Conservation (phyloP, 1,140 invertebrate species). For the Ceratosolen solmsi region DNA sequence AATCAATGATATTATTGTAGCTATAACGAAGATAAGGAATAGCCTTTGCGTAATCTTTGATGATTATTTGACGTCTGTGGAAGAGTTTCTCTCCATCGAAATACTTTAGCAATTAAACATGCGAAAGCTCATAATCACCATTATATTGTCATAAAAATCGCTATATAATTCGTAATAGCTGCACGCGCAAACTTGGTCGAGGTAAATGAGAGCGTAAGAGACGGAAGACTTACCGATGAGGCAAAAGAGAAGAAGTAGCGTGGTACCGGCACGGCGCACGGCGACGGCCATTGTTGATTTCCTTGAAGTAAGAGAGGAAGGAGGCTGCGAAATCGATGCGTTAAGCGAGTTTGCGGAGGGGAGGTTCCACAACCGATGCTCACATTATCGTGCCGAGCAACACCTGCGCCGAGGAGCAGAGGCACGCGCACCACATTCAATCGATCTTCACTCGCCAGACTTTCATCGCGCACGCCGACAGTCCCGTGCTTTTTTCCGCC, state of each 20-base stretch:
- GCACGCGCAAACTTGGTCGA: too few relatives aligned
- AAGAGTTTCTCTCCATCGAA: too few relatives aligned
- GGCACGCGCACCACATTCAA: not conserved
- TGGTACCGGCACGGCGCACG: not conserved
- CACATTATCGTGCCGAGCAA: conserved; percentile 1
- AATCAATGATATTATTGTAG: too few relatives aligned
- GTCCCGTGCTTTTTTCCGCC: not conserved
- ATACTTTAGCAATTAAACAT: too few relatives aligned
- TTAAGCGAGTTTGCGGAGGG: not conserved
- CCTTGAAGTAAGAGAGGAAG: not conserved
- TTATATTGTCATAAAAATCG: too few relatives aligned
- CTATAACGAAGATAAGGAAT: too few relatives aligned
- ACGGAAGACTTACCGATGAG: conserved; percentile 27
- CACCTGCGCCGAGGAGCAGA: not conserved
- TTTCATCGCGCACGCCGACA: not conserved
- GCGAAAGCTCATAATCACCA: too few relatives aligned
- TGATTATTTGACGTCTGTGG: too few relatives aligned
- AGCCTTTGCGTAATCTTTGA: too few relatives aligned
- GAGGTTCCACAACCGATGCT: not conserved
- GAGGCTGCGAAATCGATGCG: not conserved
- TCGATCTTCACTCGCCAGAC: not conserved
- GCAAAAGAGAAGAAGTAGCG: conserved; percentile 33
- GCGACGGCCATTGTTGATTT: not conserved
- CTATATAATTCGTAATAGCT: too few relatives aligned
- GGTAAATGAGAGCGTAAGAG: not conserved